These are phyloP conservation scores for Potamarius usumacintae DNA, from an alignment of 2,113 vertebrate genomes.

Conservation along the genomic window DNA sequence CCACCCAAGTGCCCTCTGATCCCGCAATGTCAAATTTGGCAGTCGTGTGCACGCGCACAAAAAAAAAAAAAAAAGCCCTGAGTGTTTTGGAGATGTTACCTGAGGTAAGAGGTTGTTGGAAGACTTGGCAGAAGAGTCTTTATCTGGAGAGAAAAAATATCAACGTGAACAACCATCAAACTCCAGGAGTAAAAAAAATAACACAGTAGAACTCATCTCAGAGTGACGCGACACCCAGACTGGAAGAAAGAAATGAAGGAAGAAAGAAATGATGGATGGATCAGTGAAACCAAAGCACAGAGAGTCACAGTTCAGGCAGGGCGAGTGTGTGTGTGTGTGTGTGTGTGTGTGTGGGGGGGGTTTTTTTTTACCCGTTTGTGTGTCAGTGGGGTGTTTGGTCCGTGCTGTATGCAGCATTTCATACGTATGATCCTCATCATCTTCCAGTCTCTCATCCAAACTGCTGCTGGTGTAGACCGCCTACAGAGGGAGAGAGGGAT, in stretches of 20 bases:
- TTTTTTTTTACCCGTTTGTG: constrained; percentile 54
- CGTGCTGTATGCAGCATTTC: constrained; percentile 88
- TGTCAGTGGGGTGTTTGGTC: constrained; percentile 77
- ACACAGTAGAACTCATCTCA: background rate
- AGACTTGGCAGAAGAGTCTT: constrained; percentile 61
- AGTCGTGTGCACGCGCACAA: no score
- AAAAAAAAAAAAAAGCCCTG: no score
- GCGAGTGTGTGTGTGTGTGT: constrained; percentile 43
- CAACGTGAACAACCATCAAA: background rate
- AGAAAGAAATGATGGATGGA: background rate
- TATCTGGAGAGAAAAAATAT: constrained; percentile 59
- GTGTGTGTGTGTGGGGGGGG: constrained; percentile 41
- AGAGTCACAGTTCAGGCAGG: background rate
- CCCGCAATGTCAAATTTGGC: background rate
- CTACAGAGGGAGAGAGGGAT: constrained; percentile 59
- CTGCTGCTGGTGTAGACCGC: constrained; percentile 74
- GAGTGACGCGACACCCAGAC: background rate
- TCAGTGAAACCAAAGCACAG: background rate
- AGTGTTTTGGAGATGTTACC: constrained; percentile 54
- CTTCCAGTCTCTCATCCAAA: constrained; percentile 74
- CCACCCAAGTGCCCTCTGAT: background rate
- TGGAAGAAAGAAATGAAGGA: background rate
- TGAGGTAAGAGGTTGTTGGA: constrained; percentile 75
- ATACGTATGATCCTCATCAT: constrained; percentile 89
- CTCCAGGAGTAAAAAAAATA: background rate